phyloP scores from a whole-genome alignment of 1,140 invertebrate species.

The Saccostrea echinata region DNA sequence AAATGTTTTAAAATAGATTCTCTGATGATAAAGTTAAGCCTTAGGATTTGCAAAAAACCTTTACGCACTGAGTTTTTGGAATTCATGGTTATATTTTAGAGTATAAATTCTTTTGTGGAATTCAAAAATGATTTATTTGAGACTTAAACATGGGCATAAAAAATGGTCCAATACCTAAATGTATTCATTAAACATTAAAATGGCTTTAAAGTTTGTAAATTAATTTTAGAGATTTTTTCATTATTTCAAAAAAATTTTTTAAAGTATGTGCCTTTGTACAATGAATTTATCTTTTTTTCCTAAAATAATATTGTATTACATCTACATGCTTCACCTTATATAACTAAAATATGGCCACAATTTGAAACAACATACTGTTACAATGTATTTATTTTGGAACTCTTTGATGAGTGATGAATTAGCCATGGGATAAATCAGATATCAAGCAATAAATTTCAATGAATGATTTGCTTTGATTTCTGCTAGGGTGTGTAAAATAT shows the following conservation, averaged over 20 bases:
- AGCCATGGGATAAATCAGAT: neutral
- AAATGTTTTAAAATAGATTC: slow-evolving; percentile 30
- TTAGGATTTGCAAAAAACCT: slow-evolving; percentile 2
- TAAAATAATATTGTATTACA: neutral
- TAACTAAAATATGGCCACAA: no score
- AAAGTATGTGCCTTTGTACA: neutral
- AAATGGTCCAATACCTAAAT: no score
- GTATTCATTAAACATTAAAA: neutral
- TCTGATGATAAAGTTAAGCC: neutral
- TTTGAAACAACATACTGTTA: no score
- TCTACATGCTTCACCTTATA: neutral
- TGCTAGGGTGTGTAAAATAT: neutral
- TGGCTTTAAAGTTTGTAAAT: neutral
- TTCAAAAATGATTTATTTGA: neutral
- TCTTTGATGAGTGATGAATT: slow-evolving; percentile 24
- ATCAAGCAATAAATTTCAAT: neutral
- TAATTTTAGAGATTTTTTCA: no score
- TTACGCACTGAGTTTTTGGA: neutral
- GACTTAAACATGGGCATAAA: neutral
- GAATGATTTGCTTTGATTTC: slow-evolving; percentile 17
- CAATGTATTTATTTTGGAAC: neutral
- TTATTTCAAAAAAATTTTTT: no score
- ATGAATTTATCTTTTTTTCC: neutral
- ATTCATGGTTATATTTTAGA: neutral
- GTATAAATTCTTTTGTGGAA: neutral